A percentile compares a stretch with the other conserved stretches of the same genome.
Conservation (phyloP, 1,140 invertebrate species). For the Saccostrea glomerata region DNA sequence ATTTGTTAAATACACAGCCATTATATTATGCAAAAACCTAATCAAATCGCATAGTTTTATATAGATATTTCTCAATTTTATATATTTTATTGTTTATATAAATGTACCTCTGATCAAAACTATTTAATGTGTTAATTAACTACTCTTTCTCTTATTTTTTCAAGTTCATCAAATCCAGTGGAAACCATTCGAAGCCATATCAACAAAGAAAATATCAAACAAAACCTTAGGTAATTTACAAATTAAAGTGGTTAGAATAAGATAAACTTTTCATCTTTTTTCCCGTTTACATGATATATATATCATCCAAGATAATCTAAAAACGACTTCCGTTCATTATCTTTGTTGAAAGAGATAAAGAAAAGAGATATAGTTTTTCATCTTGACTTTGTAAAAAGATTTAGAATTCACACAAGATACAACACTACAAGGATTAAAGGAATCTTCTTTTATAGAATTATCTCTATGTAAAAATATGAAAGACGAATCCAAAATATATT, state of each 20-base stretch:
- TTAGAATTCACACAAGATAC: too few relatives aligned
- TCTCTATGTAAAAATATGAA: too few relatives aligned
- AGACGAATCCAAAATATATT: too few relatives aligned
- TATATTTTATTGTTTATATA: too few relatives aligned
- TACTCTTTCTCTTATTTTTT: neutral
- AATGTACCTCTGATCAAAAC: too few relatives aligned
- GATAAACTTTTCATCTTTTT: neutral
- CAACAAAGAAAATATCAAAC: slow-evolving; percentile 28
- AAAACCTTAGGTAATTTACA: neutral
- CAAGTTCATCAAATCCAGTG: neutral
- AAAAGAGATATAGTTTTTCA: neutral
- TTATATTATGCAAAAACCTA: too few relatives aligned
- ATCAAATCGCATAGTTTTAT: too few relatives aligned
- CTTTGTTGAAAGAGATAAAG: neutral
- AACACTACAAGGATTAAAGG: too few relatives aligned
- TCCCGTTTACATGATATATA: neutral
- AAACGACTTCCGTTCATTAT: neutral
- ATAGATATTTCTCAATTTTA: too few relatives aligned
- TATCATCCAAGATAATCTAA: neutral
- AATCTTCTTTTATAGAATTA: too few relatives aligned
- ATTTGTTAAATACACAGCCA: too few relatives aligned
- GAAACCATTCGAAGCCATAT: neutral
- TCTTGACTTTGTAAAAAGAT: neutral
- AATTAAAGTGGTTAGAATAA: neutral
- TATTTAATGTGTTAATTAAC: too few relatives aligned